These are phyloP conservation scores for Plusia festucae DNA, from an alignment of 2,888 invertebrate species.

Conservation along the genomic window DNA sequence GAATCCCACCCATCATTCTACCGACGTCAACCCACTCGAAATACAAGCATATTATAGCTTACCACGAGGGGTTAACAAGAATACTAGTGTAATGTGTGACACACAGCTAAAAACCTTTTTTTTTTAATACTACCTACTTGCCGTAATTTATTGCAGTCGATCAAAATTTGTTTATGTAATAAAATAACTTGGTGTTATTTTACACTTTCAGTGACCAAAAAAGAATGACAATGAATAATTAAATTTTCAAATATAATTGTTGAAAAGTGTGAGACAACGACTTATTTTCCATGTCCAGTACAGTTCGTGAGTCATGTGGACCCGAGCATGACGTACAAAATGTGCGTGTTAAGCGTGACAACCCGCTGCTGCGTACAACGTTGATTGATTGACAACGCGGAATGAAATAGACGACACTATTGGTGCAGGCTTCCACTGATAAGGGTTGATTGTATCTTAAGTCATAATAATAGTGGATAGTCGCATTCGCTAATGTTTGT, in stretches of 20 bases:
- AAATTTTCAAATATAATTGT: too few species aligned
- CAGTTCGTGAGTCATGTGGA: slow-evolving; percentile 24
- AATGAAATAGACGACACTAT: slow-evolving; percentile 8
- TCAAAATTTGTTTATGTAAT: too few species aligned
- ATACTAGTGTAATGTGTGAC: too few species aligned
- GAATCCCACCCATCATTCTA: too few species aligned
- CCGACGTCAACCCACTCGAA: too few species aligned
- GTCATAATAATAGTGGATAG: background rate
- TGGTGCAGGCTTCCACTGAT: background rate
- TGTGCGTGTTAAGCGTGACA: slow-evolving; percentile 25
- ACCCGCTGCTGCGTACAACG: slow-evolving; percentile 19
- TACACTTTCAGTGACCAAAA: too few species aligned
- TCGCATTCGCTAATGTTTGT: background rate
- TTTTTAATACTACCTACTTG: too few species aligned
- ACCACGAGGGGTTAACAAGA: too few species aligned
- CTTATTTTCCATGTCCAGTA: background rate
- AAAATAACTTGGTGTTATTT: background rate
- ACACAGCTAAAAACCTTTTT: too few species aligned
- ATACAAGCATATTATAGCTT: too few species aligned
- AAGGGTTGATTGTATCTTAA: background rate
- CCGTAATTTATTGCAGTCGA: too few species aligned
- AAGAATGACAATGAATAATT: too few species aligned
- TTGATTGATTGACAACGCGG: slow-evolving; percentile 38
- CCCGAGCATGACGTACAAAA: slow-evolving; percentile 20
- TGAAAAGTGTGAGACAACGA: background rate